phyloP scores from a whole-genome alignment of 2,888 invertebrate species.

The Acleris holmiana region DNA sequence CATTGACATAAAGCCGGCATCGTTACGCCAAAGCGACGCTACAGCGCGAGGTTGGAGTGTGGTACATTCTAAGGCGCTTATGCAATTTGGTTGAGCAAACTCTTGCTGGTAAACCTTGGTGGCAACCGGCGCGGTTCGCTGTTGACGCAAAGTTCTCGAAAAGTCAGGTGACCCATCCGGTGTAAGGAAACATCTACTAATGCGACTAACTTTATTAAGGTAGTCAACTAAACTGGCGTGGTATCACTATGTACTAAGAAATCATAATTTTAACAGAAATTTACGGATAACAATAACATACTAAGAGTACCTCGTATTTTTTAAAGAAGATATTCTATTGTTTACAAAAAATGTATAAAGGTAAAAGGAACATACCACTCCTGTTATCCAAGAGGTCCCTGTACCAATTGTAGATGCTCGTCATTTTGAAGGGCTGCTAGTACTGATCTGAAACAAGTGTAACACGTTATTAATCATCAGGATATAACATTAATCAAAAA shows the following conservation, averaged over 20 bases:
- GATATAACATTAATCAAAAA: not conserved
- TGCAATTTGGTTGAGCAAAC: slow-evolving; percentile 62
- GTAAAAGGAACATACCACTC: slow-evolving; percentile 85
- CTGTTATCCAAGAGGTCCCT: slow-evolving; percentile 89
- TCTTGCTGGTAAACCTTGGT: slow-evolving; percentile 34
- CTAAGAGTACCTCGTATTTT: too few species aligned
- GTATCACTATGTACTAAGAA: too few species aligned
- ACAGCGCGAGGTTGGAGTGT: slow-evolving; percentile 41
- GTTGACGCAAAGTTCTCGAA: slow-evolving; percentile 29
- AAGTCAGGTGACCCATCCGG: slow-evolving; percentile 12
- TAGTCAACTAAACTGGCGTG: too few species aligned
- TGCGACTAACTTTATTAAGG: not conserved
- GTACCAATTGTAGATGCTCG: slow-evolving; percentile 86
- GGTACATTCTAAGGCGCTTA: slow-evolving; percentile 57
- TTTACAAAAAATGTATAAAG: too few species aligned
- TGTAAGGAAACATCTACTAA: not conserved
- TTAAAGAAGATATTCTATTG: too few species aligned
- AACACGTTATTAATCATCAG: slow-evolving; percentile 27
- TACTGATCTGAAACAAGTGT: slow-evolving; percentile 74
- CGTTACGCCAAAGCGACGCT: slow-evolving; percentile 49
- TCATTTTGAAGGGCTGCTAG: slow-evolving; percentile 81
- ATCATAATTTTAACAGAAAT: not conserved
- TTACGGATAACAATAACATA: too few species aligned
- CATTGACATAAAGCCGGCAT: slow-evolving; percentile 44
- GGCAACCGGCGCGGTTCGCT: slow-evolving; percentile 22